Conservation (phyloP, 2,888 invertebrate species). For the Zele albiditarsus region DNA sequence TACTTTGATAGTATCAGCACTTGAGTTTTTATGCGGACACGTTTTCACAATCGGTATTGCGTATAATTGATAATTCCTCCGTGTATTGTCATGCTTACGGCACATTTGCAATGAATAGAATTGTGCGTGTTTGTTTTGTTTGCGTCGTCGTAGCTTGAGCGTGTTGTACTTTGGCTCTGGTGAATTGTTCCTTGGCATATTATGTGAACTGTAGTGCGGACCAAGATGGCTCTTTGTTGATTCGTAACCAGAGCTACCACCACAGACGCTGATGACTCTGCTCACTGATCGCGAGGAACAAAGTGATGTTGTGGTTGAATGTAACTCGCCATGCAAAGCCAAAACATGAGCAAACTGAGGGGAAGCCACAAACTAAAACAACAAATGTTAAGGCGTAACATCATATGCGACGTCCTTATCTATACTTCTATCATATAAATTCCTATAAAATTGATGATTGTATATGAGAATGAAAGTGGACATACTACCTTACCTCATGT, state of each 20-base stretch:
- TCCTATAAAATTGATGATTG: background rate
- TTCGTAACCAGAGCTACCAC: constrained; percentile 74
- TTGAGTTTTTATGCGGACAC: constrained; percentile 63
- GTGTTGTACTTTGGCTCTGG: constrained; percentile 69
- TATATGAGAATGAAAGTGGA: background rate
- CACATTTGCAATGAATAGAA: constrained; percentile 65
- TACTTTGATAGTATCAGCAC: constrained; percentile 57
- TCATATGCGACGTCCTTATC: constrained; percentile 48
- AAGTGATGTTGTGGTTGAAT: constrained; percentile 60
- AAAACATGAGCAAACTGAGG: constrained; percentile 69
- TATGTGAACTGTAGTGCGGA: constrained; percentile 69
- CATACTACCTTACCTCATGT: background rate
- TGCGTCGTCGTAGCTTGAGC: constrained; percentile 66
- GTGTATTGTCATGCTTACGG: constrained; percentile 59
- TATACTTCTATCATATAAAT: constrained; percentile 4
- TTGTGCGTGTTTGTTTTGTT: constrained; percentile 60
- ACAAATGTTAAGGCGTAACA: constrained; percentile 49
- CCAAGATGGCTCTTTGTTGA: constrained; percentile 73
- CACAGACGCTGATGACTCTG: constrained; percentile 63
- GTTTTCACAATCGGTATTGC: constrained; percentile 67
- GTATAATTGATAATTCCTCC: constrained; percentile 65
- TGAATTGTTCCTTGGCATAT: constrained; percentile 69
- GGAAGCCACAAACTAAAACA: constrained; percentile 69
- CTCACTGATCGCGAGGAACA: constrained; percentile 61
- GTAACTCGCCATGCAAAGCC: constrained; percentile 69